Evolutionary conservation across 2,888 invertebrate genomes (phyloP).

Genomic region (Melanostoma scalare): DNA sequence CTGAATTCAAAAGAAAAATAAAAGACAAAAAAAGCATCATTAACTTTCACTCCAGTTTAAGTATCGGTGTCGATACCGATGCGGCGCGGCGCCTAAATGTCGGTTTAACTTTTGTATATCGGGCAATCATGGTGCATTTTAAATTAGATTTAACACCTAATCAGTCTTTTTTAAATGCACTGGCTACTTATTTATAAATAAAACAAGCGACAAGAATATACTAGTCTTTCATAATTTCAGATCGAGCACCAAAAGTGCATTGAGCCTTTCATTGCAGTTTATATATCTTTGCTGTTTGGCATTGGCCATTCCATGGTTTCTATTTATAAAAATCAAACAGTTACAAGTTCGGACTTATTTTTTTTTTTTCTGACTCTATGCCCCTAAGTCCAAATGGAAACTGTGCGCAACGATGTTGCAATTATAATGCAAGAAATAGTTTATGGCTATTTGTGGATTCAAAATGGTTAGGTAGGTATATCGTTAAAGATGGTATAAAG

Average conservation of each 20-base stretch:
- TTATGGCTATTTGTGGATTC: constrained; percentile 58
- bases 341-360: constrained; percentile 36
- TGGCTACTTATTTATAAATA: background rate
- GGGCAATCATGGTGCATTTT: constrained; percentile 40
- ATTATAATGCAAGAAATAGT: constrained; percentile 64
- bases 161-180: constrained; percentile 28
- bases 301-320: constrained; percentile 45
- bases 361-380: constrained; percentile 9
- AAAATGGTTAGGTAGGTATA: constrained; percentile 3
- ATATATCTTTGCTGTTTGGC: background rate
- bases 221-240: constrained; percentile 54
- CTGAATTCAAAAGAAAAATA: constrained; percentile 22
- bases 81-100: constrained; percentile 57
- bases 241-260: constrained; percentile 37
- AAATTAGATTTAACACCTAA: constrained; percentile 48
- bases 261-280: background rate
- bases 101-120: constrained; percentile 29
- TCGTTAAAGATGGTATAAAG: constrained; percentile 26
- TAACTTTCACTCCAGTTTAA: constrained; percentile 70
- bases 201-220: constrained; percentile 26
- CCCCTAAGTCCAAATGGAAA: constrained; percentile 44
- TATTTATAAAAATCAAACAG: constrained; percentile 57
- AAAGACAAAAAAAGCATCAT: constrained; percentile 14
- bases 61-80: constrained; percentile 1
- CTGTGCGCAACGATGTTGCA: constrained; percentile 39